Evolutionary conservation across 2,888 invertebrate genomes (phyloP).

Genomic region (Schizaphis graminum): DNA sequence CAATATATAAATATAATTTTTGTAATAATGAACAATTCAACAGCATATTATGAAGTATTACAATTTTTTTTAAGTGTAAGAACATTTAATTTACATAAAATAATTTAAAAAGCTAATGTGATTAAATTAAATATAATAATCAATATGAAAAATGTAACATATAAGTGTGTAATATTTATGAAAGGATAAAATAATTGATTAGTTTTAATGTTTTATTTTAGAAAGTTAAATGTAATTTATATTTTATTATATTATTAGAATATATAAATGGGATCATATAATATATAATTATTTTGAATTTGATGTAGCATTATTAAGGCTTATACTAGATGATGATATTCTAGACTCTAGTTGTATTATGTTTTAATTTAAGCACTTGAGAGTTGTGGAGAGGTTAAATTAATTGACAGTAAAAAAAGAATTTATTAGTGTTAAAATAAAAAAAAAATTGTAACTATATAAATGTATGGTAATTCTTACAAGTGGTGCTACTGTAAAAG

Average conservation of each 20-base stretch:
- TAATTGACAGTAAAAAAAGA: not conserved
- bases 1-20: conserved; percentile 35
- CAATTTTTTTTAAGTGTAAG: not conserved
- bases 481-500: conserved; percentile 63
- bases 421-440: not conserved
- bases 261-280: not conserved
- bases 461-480: conserved; percentile 43
- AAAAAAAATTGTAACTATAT: not conserved
- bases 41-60: not conserved
- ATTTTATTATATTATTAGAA: not conserved
- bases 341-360: not conserved
- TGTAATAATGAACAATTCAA: not conserved
- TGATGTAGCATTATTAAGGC: not conserved
- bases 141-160: not conserved
- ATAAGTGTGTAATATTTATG: not conserved
- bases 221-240: not conserved
- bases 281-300: not conserved
- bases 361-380: not conserved
- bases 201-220: not conserved
- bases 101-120: not conserved
- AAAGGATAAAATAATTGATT: not conserved
- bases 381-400: conserved; percentile 11
- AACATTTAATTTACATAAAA: not conserved
- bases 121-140: not conserved
- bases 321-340: not conserved